Evolutionary conservation across 1,140 invertebrate genomes (phyloP), one percentile per base, ranked within the genome.

Genomic region (Aphis craccivora): DNA sequence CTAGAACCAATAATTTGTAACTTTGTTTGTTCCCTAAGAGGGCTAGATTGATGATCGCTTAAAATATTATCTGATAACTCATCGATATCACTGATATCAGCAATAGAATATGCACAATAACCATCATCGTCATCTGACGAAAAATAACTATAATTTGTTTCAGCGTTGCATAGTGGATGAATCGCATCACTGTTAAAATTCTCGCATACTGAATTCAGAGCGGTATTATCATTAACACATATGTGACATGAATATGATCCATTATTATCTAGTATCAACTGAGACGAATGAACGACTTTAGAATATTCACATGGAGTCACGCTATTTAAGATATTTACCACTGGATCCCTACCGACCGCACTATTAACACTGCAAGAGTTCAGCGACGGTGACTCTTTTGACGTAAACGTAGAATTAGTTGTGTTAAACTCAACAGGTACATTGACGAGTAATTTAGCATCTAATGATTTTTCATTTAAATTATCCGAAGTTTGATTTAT

Each of bases 191-290:
- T 84, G 43, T 86, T 86, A 14, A 86, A 45, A 45, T 43, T 43
- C 11, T 86, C 43, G 25, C 84, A 45, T 5, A 86, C 14, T n/a
- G 84, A 40, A 45, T 86, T 86, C 5, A 86, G 37, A 11, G 25
- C 43, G 5, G 37, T 8, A 18, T 67, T 55, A 67, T 90, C 55
- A 67, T 60, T 53, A 67, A 90, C 11, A 90, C 89, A 60, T 90
- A 67, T 60, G 8, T 67, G 89, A 90, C 89, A 67, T 30, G 89
- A 90, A 90, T 90, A 90, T 53, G 25, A 67, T 90, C 11, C n/a
- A 40, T 67, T 25, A 67, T 67, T 43, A 30, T 90, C 89, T 2
- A 90, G 35, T 55, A 43, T 90, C 22, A 90, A 30, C 43, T 90
- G 37, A 5, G 89, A 90, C 18, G 53, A 60, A 7, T 90, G 18